phyloP scores from a whole-genome alignment of 2,888 invertebrate species.

The Thumatha senex region DNA sequence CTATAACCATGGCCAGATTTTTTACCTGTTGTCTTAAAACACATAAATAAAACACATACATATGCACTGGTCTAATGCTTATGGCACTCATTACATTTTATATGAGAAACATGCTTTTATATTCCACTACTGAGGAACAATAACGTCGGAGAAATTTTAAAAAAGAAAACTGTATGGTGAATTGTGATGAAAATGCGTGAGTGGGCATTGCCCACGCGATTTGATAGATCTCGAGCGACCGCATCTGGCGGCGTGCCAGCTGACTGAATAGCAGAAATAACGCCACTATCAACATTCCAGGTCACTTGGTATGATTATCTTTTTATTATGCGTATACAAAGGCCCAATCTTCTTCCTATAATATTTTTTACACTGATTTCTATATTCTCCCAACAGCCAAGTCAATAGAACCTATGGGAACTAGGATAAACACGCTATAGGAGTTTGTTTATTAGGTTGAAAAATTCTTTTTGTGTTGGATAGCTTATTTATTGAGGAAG shows the following conservation, averaged over 20 bases:
- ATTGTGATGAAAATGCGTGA: slow-evolving; percentile 52
- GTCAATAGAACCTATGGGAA: background rate
- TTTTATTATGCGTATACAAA: slow-evolving; percentile 53
- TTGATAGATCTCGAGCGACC: slow-evolving; percentile 60
- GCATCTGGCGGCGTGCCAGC: slow-evolving; percentile 73
- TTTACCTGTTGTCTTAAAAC: background rate
- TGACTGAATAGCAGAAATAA: slow-evolving; percentile 77
- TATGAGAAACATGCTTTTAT: background rate
- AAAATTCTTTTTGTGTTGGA: too few relatives aligned
- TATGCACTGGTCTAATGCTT: too few relatives aligned
- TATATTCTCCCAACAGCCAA: background rate
- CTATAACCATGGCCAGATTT: too few relatives aligned
- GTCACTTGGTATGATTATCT: slow-evolving; percentile 75
- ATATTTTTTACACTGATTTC: slow-evolving; percentile 9
- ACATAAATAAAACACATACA: background rate
- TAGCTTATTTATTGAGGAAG: too few relatives aligned
- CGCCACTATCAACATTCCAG: slow-evolving; percentile 81
- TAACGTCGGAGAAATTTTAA: background rate
- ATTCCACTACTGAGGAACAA: background rate
- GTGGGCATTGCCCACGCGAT: slow-evolving; percentile 66
- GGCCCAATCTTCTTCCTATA: slow-evolving; percentile 41
- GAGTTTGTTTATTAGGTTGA: too few relatives aligned
- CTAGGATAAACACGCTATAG: too few relatives aligned
- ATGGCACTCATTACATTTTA: background rate
- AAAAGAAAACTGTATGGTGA: slow-evolving; percentile 18